phyloP scores from a whole-genome alignment of 2,797 vertebrate species.

The Pangasius krempfi region DNA sequence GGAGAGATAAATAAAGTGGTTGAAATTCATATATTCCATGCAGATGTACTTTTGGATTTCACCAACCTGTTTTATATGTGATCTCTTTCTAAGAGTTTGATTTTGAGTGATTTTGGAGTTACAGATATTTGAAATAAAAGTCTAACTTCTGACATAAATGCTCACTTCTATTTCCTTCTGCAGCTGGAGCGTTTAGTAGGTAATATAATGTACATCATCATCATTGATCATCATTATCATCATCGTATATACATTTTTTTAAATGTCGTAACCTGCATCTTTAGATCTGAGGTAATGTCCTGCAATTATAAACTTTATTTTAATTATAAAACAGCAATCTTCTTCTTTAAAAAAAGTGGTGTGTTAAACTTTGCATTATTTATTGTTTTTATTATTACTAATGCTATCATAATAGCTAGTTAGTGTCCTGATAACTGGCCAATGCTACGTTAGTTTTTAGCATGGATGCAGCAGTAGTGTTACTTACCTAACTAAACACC shows the following conservation, averaged over 20 bases:
- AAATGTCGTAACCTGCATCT: background rate
- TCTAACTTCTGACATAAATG: background rate
- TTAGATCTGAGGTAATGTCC: background rate
- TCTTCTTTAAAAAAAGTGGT: background rate
- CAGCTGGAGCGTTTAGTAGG: background rate
- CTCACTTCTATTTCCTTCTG: background rate
- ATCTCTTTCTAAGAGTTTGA: background rate
- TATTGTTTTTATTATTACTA: background rate
- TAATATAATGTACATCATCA: background rate
- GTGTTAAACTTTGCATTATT: background rate
- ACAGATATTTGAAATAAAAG: background rate
- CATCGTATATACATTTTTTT: background rate
- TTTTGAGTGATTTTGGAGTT: background rate
- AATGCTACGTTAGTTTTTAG: background rate
- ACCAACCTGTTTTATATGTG: background rate
- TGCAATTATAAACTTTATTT: background rate
- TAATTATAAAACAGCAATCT: background rate
- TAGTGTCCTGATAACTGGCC: too few species aligned
- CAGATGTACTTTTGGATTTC: background rate
- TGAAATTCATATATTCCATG: background rate
- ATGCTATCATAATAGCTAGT: background rate
- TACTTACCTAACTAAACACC: background rate
- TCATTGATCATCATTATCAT: background rate
- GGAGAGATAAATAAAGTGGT: background rate
- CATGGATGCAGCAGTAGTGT: background rate